Percentiles rank a stretch among this genome's conserved stretches.
phyloP scores from a whole-genome alignment of 2,113 vertebrate genomes.

The Chaetura pelagica region DNA sequence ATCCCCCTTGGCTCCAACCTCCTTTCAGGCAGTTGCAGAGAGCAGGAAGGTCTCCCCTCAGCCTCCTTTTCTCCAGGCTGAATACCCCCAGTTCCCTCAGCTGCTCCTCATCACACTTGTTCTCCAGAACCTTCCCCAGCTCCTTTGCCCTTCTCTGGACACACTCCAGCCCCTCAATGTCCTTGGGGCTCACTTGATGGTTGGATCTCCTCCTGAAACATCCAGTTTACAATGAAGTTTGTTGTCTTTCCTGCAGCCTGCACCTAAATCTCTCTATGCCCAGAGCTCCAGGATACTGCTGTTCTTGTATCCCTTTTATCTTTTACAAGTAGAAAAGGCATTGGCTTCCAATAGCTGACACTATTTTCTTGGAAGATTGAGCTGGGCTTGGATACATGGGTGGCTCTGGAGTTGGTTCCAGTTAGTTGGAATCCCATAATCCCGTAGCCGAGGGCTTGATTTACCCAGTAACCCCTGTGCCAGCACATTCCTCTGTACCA shows the following conservation, averaged over 20 bases:
- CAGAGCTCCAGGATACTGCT: not conserved
- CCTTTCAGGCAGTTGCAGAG: too few relatives aligned
- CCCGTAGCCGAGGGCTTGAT: not conserved
- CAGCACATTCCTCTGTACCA: rapidly evolving
- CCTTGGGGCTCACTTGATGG: not conserved
- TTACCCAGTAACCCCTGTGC: not conserved
- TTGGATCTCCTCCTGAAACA: not conserved
- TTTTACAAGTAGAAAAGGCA: not conserved
- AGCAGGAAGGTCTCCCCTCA: too few relatives aligned
- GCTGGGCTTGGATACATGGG: rapidly evolving
- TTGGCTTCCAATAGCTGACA: rapidly evolving
- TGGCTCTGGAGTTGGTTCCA: not conserved
- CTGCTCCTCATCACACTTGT: too few relatives aligned
- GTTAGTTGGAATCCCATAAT: not conserved
- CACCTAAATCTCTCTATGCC: not conserved
- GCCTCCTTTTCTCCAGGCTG: too few relatives aligned
- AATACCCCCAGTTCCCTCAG: too few relatives aligned
- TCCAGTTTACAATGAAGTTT: rapidly evolving
- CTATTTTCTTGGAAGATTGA: not conserved
- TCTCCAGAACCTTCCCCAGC: too few relatives aligned
- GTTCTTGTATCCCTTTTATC: rapidly evolving
- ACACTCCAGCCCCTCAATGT: too few relatives aligned
- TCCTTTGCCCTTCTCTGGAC: too few relatives aligned
- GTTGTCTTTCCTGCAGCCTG: not conserved
- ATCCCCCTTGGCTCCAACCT: too few relatives aligned